Evolutionary conservation across 2,797 vertebrate species (phyloP).

Genomic region (Fundulus diaphanus): DNA sequence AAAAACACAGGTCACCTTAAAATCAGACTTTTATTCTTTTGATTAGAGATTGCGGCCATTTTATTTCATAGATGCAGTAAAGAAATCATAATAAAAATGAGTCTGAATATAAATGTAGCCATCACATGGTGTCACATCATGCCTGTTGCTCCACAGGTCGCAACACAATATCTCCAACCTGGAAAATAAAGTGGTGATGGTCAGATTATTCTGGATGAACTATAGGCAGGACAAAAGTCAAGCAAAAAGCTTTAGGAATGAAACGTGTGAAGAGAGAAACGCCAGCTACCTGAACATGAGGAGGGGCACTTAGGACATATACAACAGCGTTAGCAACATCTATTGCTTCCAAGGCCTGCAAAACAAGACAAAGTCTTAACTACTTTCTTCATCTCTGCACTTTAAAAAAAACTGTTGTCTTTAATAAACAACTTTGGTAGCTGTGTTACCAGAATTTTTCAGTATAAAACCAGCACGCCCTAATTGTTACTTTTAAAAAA

Average conservation of each 20-base stretch:
- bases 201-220: neutral
- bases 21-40: conserved; percentile 3
- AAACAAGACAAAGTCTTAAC: neutral
- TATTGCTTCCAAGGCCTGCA: conserved; percentile 84
- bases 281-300: conserved; percentile 83
- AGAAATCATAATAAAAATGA: neutral
- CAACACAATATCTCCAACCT: neutral
- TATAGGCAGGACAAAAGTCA: neutral
- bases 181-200: neutral
- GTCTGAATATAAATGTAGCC: neutral
- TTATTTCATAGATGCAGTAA: neutral
- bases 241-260: neutral
- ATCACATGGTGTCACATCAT: neutral
- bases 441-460: too few species aligned
- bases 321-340: conserved; percentile 86
- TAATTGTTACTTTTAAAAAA: too few species aligned
- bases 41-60: neutral
- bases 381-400: neutral
- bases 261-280: neutral
- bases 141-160: neutral
- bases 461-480: too few species aligned
- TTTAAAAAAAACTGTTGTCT: too few species aligned
- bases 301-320: conserved; percentile 85
- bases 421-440: too few species aligned
- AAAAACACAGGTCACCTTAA: neutral